Conservation (phyloP, 2,797 vertebrate species). For the Protonibea diacanthus region DNA sequence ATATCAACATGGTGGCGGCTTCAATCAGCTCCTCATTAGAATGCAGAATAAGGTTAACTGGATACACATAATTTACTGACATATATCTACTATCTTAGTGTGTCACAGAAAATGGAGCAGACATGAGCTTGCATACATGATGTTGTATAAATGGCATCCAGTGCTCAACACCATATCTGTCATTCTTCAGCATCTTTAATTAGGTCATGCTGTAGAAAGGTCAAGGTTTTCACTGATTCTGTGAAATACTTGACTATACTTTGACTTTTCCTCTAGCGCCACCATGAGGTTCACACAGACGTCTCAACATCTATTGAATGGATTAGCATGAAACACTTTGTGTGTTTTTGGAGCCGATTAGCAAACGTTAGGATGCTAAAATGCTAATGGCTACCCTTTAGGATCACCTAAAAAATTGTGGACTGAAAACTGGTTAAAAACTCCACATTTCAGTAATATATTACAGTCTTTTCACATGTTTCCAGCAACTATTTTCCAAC, state of each 20-base stretch:
- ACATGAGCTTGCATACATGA: not conserved
- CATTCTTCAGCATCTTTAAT: slow-evolving; percentile 1
- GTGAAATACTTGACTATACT: not conserved
- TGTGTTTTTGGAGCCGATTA: too few relatives aligned
- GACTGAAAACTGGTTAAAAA: too few relatives aligned
- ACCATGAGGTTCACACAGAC: too few relatives aligned
- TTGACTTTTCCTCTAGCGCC: not conserved
- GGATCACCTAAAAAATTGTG: too few relatives aligned
- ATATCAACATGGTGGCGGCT: slow-evolving; percentile 24
- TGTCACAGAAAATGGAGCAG: slow-evolving; percentile 15
- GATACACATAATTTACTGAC: slow-evolving; percentile 51
- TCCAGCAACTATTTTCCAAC: too few relatives aligned
- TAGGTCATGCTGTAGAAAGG: not conserved
- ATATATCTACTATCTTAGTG: not conserved
- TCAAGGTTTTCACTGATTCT: not conserved
- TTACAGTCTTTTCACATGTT: too few relatives aligned
- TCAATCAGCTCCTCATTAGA: slow-evolving; percentile 28
- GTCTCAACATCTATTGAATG: too few relatives aligned
- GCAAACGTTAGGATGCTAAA: too few relatives aligned
- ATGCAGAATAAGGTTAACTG: slow-evolving; percentile 40
- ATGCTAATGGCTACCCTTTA: too few relatives aligned
- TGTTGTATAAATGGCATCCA: not conserved
- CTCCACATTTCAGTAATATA: too few relatives aligned
- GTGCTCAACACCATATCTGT: not conserved
- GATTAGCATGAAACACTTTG: too few relatives aligned